Conservation (phyloP, 1,140 invertebrate species). For the Brachionus sp. region DNA sequence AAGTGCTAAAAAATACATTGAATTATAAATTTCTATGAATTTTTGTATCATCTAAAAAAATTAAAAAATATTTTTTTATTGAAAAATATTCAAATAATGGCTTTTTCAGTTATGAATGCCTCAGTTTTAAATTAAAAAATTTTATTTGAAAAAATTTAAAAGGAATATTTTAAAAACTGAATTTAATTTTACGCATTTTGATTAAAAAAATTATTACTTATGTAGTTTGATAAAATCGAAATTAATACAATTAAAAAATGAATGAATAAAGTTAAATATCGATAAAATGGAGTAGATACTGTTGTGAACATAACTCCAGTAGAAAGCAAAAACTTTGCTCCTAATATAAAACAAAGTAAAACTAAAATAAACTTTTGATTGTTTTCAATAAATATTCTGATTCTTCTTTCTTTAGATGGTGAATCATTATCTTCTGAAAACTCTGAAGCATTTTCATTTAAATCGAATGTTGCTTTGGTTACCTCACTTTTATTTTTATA, state of each 20-base stretch:
- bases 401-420: neutral
- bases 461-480: neutral
- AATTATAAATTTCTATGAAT: no score
- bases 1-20: no score
- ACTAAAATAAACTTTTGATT: neutral
- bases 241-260: neutral
- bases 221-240: neutral
- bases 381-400: neutral
- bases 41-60: no score
- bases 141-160: no score
- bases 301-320: neutral
- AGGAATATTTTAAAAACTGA: no score
- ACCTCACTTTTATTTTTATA: constrained; percentile 8
- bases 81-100: no score
- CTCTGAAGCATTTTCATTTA: neutral
- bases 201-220: neutral
- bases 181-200: neutral
- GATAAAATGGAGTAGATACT: neutral
- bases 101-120: no score
- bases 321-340: neutral
- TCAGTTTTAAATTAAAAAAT: no score
- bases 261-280: neutral
- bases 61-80: no score
- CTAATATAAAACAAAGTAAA: neutral
- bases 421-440: neutral